phyloP scores from a whole-genome alignment of 2,113 vertebrate genomes.

The Himantopus leucocephalus region DNA sequence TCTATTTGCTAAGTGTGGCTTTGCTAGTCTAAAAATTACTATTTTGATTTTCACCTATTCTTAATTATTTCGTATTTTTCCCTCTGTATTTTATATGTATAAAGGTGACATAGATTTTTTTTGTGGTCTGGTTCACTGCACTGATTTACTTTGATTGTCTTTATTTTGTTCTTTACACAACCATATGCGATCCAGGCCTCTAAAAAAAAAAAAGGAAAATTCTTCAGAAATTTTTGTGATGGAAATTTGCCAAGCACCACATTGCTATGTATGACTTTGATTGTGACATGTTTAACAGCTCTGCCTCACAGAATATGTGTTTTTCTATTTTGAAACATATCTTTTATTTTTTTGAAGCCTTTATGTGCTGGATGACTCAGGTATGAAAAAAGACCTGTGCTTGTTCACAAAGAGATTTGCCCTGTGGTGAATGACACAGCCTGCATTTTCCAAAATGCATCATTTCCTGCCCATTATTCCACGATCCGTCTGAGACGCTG shows the following conservation, averaged over 20 bases:
- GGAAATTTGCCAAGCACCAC: neutral
- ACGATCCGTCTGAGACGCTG: fast-evolving
- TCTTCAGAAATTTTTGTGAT: neutral
- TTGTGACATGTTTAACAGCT: neutral
- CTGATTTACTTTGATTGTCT: neutral
- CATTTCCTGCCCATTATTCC: constrained; percentile 42
- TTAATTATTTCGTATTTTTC: neutral
- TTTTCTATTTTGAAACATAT: constrained; percentile 6
- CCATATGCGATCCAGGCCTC: neutral
- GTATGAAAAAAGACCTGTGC: neutral
- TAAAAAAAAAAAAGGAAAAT: neutral
- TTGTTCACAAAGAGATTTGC: constrained; percentile 2
- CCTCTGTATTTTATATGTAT: neutral
- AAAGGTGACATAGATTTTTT: neutral
- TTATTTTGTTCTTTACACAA: neutral
- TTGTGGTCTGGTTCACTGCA: neutral
- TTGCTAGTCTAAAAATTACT: neutral
- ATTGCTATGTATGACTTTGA: neutral
- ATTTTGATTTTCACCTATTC: neutral
- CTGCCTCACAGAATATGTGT: neutral
- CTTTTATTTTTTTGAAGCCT: neutral
- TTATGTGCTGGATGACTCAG: constrained; percentile 9
- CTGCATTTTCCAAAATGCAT: constrained; percentile 13
- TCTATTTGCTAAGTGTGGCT: neutral
- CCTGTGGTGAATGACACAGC: constrained; percentile 32